Evolutionary conservation across 2,113 vertebrate genomes (phyloP).

Genomic region (Anthoscopus minutus): DNA sequence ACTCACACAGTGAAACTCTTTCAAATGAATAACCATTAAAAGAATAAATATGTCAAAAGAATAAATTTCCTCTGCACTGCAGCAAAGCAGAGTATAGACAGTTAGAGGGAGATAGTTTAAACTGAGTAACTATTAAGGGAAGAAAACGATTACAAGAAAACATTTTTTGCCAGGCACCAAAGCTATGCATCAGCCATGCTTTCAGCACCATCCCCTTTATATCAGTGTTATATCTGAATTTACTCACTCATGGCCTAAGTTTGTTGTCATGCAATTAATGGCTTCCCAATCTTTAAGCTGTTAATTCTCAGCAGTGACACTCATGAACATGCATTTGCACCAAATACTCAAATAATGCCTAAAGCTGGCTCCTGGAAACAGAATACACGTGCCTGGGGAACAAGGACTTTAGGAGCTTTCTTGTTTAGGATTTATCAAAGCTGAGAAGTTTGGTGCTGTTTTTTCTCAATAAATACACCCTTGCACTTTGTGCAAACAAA

Average conservation of each 20-base stretch:
- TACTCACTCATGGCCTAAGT: slow-evolving; percentile 25
- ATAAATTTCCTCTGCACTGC: slow-evolving; percentile 56
- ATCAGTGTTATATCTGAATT: slow-evolving; percentile 33
- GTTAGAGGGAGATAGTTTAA: slow-evolving; percentile 28
- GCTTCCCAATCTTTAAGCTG: slow-evolving; percentile 13
- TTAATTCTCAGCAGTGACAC: slow-evolving; percentile 41
- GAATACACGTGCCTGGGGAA: background rate
- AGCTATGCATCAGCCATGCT: background rate
- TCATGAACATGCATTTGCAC: background rate
- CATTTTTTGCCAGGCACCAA: slow-evolving; percentile 14
- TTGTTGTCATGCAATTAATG: slow-evolving; percentile 37
- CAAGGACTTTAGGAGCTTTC: background rate
- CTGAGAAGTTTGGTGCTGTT: background rate
- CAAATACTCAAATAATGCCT: background rate
- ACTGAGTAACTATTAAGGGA: slow-evolving; percentile 47
- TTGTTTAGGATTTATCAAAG: background rate
- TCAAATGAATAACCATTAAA: slow-evolving; percentile 65
- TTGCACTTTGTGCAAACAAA: background rate
- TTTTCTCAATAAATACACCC: background rate
- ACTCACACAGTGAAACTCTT: slow-evolving; percentile 10
- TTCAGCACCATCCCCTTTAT: slow-evolving; percentile 2
- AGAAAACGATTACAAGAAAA: slow-evolving; percentile 59
- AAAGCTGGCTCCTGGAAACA: background rate
- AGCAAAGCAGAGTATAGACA: background rate
- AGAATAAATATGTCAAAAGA: slow-evolving; percentile 67